Base-by-base conservation (phyloP, 2,113 vertebrate genomes). In the Turdus rufiventris region DNA sequence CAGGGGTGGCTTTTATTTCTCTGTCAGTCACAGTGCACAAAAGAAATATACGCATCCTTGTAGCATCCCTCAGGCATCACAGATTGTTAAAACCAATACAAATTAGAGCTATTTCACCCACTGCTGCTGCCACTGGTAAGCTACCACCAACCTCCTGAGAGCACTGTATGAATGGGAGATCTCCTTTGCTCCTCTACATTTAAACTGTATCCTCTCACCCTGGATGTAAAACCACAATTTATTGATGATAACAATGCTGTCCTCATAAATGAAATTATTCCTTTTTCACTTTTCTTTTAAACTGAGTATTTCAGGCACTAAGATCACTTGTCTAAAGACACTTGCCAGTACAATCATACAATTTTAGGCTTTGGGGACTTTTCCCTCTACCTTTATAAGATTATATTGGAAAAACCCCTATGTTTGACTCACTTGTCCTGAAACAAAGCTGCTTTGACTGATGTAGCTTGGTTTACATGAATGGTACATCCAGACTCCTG, bases 1-100 rank as follows among this genome's bases (percentile, higher is more conserved):
- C 56, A 90, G 82, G 60, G 63, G 60, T 93, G 68, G 56, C 34
- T 88, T 93, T 88, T 77, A 53, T 88, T 86, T 71, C 92, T 74
- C 90, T 90, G 81, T 51, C 79, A 83, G 75, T 51, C 63, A 77
- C 47, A 56, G 67, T 2, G 18, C 56, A 83, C 73, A 83, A 84
- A 94, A 85, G 75, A 62, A 85, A 94, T 88, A 84, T 34, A 60
- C 0, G 0, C 21, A 57, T 60, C 75, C 88, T 88, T 62, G 40
- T 45, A 88, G 43, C 85, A 75, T 84, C 88, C 48, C 79, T 90
- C 60, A 83, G 91, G 74, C 63, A 61, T 47, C 90, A 63, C 36
- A 77, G 67, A 50, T 43, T 77, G 43, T 67, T 83, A 91, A 91
- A 93, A 56, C 16, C 85, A 80, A 28, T 29, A 84, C 40, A 86